Evolutionary conservation across 2,113 vertebrate genomes (phyloP).

Genomic region (Corythornis vintsioides): DNA sequence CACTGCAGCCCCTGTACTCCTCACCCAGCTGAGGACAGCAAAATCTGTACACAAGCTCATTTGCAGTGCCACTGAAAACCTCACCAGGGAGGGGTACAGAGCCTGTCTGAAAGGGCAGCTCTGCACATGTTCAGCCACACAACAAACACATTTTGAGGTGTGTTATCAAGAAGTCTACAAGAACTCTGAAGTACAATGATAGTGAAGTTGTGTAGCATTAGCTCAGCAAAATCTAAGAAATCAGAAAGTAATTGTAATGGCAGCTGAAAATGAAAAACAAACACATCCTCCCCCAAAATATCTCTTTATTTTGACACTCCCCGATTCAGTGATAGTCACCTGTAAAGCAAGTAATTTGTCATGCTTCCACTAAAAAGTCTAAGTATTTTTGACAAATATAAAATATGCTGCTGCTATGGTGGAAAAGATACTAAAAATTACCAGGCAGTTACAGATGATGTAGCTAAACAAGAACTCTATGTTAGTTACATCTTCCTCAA

Average conservation of each 20-base stretch:
- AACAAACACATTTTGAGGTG: background rate
- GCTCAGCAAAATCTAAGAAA: background rate
- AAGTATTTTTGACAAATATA: background rate
- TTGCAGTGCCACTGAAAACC: background rate
- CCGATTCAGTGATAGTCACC: background rate
- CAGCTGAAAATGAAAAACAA: background rate
- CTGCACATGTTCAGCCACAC: background rate
- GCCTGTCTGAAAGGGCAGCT: background rate
- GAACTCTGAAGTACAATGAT: background rate
- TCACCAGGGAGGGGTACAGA: background rate
- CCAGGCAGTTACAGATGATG: background rate
- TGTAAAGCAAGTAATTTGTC: background rate
- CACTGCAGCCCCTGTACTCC: background rate
- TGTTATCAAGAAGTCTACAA: background rate
- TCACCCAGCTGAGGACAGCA: background rate
- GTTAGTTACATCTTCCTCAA: background rate
- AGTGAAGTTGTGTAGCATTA: background rate
- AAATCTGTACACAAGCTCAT: rapidly evolving
- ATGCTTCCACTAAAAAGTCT: background rate
- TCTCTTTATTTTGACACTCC: background rate
- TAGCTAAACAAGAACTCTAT: background rate
- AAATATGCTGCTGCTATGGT: background rate
- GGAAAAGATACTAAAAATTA: background rate
- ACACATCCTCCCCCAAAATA: background rate
- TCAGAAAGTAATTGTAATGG: background rate